Base-by-base conservation (phyloP, 2,888 invertebrate species). In the Melitaea athalia region DNA sequence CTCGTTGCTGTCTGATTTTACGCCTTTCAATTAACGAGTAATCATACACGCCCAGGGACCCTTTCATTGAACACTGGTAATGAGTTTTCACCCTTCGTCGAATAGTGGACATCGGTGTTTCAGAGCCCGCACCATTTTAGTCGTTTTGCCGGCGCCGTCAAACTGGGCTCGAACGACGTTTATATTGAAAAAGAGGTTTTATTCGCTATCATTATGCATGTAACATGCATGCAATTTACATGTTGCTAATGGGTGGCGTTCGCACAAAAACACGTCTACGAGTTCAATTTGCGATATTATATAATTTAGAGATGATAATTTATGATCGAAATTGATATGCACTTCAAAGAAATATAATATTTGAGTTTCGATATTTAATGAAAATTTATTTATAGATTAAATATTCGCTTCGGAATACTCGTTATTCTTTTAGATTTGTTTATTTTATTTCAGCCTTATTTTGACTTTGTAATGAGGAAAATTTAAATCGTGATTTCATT, bases 1-100 rank as follows among this genome's bases (percentile, higher is more conserved):
- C 81, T 84, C 80, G 76, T 78, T 79, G 79, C 83, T 81, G 85
- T 85, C 83, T 88, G 90, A 90, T 89, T 91, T 91, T 84, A 85
- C 83, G 81, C 86, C 86, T 89, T 89, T 89, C 91, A 92, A 92
- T 92, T 92, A 91, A 88, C 87, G 85, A 85, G 91, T 91, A 92
- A 91, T 91, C 91, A 91, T 90, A 90, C 87, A 91, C 89, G 87
- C 85, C 85, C 84, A 82, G 85, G 85, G 83, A 84, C 88, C 89
- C 89, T 92, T 92, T 92, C 88, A 91, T 92, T 89, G 89, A 87
- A 86, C 82, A 85, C 82, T 82, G 84, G 84, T 91, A 91, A 92
- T 91, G 91, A 92, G 91, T 92, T 92, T 92, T 90, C 88, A 86
- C 89, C 91, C 91, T 90, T 86, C 87, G 81, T 72, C 83, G 85